These are phyloP conservation scores for Salarias fasciatus DNA, from an alignment of 2,797 vertebrate genomes.

Conservation along the genomic window DNA sequence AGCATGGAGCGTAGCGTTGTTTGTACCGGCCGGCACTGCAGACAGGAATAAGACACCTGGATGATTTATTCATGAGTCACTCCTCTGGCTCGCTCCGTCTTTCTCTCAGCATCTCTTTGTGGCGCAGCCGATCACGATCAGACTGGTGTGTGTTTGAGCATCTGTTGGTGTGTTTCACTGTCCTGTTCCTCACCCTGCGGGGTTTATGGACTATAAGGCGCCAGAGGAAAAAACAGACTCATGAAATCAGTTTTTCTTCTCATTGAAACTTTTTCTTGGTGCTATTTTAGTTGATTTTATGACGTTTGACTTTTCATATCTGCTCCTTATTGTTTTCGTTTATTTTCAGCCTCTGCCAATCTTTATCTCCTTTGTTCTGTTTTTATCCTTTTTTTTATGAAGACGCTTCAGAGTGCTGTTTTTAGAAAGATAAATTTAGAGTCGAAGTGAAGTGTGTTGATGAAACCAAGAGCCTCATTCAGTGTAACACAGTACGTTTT, in stretches of 20 bases:
- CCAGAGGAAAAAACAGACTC: neutral
- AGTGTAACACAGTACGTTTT: too few species aligned
- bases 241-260: neutral
- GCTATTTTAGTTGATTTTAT: conserved; percentile 3
- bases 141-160: too few species aligned
- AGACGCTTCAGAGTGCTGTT: conserved; percentile 5
- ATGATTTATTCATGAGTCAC: conserved; percentile 62
- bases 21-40: conserved; percentile 39
- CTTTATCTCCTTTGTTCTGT: conserved; percentile 9
- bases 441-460: too few species aligned
- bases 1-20: conserved; percentile 5
- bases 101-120: conserved; percentile 26
- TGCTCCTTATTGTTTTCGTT: conserved; percentile 6
- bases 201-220: neutral
- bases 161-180: conserved; percentile 16
- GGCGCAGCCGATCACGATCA: too few species aligned
- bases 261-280: neutral
- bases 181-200: conserved; percentile 8
- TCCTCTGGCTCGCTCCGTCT: conserved; percentile 29
- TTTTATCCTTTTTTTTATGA: conserved; percentile 13
- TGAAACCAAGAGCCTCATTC: too few species aligned
- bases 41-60: conserved; percentile 29
- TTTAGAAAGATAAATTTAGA: neutral
- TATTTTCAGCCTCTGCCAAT: conserved; percentile 25
- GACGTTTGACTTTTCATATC: neutral